A percentile compares a stretch with the other conserved stretches of the same genome.
Conservation (phyloP, 2,888 invertebrate species). For the Disparrhopalites patrizii region DNA sequence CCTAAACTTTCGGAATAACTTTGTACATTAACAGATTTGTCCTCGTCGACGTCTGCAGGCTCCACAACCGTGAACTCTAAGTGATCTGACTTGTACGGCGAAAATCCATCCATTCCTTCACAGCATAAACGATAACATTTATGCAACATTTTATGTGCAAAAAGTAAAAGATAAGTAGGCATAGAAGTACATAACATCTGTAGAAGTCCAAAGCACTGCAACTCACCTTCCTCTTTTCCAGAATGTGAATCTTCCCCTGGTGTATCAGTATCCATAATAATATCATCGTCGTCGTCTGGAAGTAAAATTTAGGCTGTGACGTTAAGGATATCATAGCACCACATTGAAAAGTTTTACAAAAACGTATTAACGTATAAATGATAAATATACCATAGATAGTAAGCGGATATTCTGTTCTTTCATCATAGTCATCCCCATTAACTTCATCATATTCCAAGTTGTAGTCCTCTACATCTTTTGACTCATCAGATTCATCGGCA, state of each 20-base stretch:
- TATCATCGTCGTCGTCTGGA: constrained; percentile 1
- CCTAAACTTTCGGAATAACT: neutral
- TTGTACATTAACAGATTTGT: neutral
- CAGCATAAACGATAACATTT: no score
- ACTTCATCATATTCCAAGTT: neutral
- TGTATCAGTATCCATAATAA: neutral
- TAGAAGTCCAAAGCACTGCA: no score
- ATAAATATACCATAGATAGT: constrained; percentile 20
- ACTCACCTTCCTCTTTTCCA: no score
- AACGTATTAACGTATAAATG: no score
- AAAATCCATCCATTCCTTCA: no score
- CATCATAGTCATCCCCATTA: constrained; percentile 3
- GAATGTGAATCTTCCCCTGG: no score
- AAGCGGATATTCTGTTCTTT: constrained; percentile 7
- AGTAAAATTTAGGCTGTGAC: no score
- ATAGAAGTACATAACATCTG: no score
- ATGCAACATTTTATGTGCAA: no score
- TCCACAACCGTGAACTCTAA: constrained; percentile 2
- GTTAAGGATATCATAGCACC: no score
- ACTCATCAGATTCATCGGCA: neutral
- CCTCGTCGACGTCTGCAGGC: neutral
- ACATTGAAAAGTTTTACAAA: no score
- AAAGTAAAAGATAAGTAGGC: no score
- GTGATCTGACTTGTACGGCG: neutral
- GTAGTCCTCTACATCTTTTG: neutral